Evolutionary conservation across 2,888 invertebrate genomes (phyloP), one percentile per base, ranked within the genome.

Genomic region (Dorcus hopei): DNA sequence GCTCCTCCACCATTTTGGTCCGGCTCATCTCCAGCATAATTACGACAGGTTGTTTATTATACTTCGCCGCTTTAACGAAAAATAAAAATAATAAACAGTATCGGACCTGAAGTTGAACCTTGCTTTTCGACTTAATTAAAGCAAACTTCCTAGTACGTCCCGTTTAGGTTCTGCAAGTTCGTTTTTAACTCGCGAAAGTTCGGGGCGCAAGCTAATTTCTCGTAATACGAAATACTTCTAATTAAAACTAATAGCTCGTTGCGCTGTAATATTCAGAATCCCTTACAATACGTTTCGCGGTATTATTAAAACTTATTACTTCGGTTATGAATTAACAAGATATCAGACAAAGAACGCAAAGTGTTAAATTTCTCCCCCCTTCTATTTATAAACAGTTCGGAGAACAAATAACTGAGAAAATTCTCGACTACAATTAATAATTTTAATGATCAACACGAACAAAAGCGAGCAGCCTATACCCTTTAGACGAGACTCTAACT

Each of bases 381-480:
- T 19, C 38, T 55, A 49, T 55, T 55, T 55, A 49, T 49, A 54
- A 54, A 48, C 54, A 49, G 54, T 55, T 55, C 49, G 16, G 51
- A 45, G 50, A 54, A 59, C 59, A 55, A 59, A 54, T 59, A 59
- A 55, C 55, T 43, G 38, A 55, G 52, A 52, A 59, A 49, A 55
- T 55, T 53, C 59, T 55, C 26, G 59, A 52, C 59, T 55, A 49
- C 59, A 59, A 59, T 59, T 59, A 59, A 59, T 59, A 59, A 59
- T 59, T 59, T 59, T 59, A 59, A 59, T 55, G 59, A 59, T 59
- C 59, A 50, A 48, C 49, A 45, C 39, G 26, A 14, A 55, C 45
- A 56, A 56, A 56, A 38, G 51, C 48, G 38, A 45, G 38, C 47
- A 49, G 40, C 49, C 49, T 54, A 54, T 49, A 45, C 45, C 50